Conservation (phyloP, 2,888 invertebrate species). For the Sarcophaga rosellei region DNA sequence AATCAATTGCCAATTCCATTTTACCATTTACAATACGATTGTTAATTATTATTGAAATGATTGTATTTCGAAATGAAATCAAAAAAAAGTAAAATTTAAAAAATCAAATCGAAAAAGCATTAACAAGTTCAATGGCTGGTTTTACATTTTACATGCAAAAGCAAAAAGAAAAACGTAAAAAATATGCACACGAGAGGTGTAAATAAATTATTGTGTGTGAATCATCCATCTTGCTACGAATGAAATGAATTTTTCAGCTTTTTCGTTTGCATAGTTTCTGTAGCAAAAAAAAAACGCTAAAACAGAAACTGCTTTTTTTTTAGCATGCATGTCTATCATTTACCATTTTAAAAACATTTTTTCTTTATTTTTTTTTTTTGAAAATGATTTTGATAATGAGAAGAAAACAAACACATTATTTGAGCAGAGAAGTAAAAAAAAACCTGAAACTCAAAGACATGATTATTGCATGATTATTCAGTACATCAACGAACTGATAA, state of each 20-base stretch:
- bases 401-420: slow-evolving; percentile 26
- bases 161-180: neutral
- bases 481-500: slow-evolving; percentile 33
- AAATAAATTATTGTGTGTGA: slow-evolving; percentile 31
- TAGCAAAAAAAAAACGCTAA: neutral
- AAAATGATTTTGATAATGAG: slow-evolving; percentile 31
- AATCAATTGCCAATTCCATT: neutral
- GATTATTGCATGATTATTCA: slow-evolving; percentile 56
- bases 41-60: slow-evolving; percentile 23
- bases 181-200: slow-evolving; percentile 10
- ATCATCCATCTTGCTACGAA: slow-evolving; percentile 40
- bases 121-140: slow-evolving; percentile 65
- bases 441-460: slow-evolving; percentile 25
- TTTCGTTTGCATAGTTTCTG: slow-evolving; percentile 26
- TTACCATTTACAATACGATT: neutral
- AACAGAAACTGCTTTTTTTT: slow-evolving; percentile 12
- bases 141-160: slow-evolving; percentile 30
- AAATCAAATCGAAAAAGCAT: slow-evolving; percentile 25
- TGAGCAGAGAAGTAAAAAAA: neutral
- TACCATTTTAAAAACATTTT: neutral
- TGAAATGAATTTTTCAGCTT: neutral
- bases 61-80: too few species aligned
- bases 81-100: slow-evolving; percentile 13
- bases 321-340: slow-evolving; percentile 38
- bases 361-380: slow-evolving; percentile 25